Percentiles rank a stretch among this genome's conserved stretches.
These are phyloP conservation scores for Trochalopteron elliotii DNA, from an alignment of 2,113 vertebrate species.

Conservation along the genomic window DNA sequence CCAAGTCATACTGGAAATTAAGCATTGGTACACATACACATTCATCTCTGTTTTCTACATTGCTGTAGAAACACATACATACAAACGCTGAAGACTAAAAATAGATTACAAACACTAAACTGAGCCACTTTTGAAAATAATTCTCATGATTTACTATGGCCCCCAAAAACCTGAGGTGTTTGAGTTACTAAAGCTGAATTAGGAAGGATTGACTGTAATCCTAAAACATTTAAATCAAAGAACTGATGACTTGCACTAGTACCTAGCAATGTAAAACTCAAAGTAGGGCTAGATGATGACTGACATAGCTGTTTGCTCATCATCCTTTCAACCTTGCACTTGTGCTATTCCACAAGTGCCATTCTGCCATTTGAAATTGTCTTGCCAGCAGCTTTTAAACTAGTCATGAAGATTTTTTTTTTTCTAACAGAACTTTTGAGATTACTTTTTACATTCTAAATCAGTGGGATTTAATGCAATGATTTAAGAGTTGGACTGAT, in stretches of 20 bases:
- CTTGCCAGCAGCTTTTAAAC: slow-evolving; percentile 16
- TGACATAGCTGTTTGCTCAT: not conserved
- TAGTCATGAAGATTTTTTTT: not conserved
- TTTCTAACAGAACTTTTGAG: not conserved
- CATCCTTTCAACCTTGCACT: not conserved
- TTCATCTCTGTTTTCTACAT: not conserved
- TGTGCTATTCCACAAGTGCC: not conserved
- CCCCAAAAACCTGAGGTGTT: not conserved
- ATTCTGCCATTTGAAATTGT: not conserved
- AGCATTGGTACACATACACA: not conserved
- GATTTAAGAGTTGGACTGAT: not conserved
- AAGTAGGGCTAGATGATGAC: not conserved
- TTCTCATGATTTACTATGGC: not conserved
- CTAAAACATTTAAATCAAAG: not conserved
- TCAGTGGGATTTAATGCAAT: not conserved
- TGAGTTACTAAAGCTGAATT: slow-evolving; percentile 11
- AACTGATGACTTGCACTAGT: not conserved
- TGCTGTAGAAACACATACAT: not conserved
- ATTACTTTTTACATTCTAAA: slow-evolving; percentile 3
- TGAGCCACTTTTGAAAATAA: not conserved
- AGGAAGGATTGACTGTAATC: not conserved
- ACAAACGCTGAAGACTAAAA: not conserved
- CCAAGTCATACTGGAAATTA: not conserved
- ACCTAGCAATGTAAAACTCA: not conserved
- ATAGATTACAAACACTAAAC: not conserved